A percentile compares a stretch with the other conserved stretches of the same genome.
Evolutionary conservation across 92 coral and sea anemone species (phyloP).

Genomic region (Galaxea fascicularis): DNA sequence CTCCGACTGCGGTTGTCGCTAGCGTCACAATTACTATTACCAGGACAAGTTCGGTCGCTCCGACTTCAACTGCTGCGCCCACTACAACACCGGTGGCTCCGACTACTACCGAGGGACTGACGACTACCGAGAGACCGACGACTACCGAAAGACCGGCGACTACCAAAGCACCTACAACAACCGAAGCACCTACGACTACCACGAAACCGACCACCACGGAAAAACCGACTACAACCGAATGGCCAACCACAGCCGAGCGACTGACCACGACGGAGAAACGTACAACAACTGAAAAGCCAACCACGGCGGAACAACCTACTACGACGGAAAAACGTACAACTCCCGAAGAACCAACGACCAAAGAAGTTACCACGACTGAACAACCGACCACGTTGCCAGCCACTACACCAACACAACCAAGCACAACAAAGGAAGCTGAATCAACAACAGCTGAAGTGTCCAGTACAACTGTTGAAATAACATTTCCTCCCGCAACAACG

Average conservation of each 20-base stretch:
- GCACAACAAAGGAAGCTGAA: neutral
- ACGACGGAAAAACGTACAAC: conserved; percentile 4
- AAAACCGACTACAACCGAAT: conserved; percentile 11
- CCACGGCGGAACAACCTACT: neutral
- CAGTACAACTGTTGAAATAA: neutral
- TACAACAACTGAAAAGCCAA: conserved; percentile 19
- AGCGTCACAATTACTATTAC: conserved; percentile 51
- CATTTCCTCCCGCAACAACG: neutral
- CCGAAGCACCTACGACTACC: conserved; percentile 34
- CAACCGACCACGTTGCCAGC: neutral
- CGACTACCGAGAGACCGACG: conserved; percentile 17
- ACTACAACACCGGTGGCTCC: conserved; percentile 45
- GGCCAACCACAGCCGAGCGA: conserved; percentile 1
- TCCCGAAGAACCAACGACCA: conserved; percentile 13
- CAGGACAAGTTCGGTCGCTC: conserved; percentile 40
- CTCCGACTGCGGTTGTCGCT: conserved; percentile 56
- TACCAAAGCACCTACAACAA: conserved; percentile 11
- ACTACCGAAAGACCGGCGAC: conserved; percentile 21
- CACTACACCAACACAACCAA: conserved; percentile 14
- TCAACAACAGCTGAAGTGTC: neutral
- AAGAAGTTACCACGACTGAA: neutral
- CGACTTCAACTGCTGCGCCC: conserved; percentile 62
- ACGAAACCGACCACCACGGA: neutral
- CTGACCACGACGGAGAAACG: conserved; percentile 14
- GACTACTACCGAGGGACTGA: conserved; percentile 23